Evolutionary conservation across 2,888 invertebrate genomes (phyloP), one percentile per base, ranked within the genome.

Genomic region (Ichneumoninae sp.): DNA sequence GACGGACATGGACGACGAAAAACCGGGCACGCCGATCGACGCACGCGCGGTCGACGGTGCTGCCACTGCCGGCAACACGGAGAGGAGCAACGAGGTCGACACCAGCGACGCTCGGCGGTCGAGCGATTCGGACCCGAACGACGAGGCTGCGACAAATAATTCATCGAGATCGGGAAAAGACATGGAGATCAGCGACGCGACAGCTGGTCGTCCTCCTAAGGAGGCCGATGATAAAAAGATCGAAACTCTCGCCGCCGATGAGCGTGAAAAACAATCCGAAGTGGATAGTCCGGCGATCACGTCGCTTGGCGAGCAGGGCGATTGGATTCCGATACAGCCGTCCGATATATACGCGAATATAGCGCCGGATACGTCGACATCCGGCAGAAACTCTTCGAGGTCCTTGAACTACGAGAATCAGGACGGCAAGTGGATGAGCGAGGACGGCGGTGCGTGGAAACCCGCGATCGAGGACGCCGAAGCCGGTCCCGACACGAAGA

Each of bases 241-340:
- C 8, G 77, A 77, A 73, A 60, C 69, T 1, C 69, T 44, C 40
- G 70, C 40, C 40, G 52, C 74, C n/a, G 60, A 5, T 50, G 63
- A 50, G 16, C 54, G 10, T 10, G 36, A 22, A 2, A 60, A 66
- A 40, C 22, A 63, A 0, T 40, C 33, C 8, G 50, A 63, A 13
- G 44, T 13, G 3, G 19, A 50, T 1, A 69, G 33, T 40, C 26
- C n/a, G n/a, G 30, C 73, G 22, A 44, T 30, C 16, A n/a, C n/a
- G 3, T 63, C 66, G 8, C 47, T 13, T 3, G 80, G 57, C 8
- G 57, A 68, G 10, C 76, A 81, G 5, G 70, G 86, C 65, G 88
- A 91, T 70, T 92, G 92, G 92, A 78, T 88, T 3, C 91, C 91
- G 0, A 88, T 91, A 7, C 82, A 81, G 19, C 77, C 57, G 69